A percentile compares a stretch with the other conserved stretches of the same genome.
Evolutionary conservation across 2,113 vertebrate species (phyloP).

Genomic region (Microtus ochrogaster): DNA sequence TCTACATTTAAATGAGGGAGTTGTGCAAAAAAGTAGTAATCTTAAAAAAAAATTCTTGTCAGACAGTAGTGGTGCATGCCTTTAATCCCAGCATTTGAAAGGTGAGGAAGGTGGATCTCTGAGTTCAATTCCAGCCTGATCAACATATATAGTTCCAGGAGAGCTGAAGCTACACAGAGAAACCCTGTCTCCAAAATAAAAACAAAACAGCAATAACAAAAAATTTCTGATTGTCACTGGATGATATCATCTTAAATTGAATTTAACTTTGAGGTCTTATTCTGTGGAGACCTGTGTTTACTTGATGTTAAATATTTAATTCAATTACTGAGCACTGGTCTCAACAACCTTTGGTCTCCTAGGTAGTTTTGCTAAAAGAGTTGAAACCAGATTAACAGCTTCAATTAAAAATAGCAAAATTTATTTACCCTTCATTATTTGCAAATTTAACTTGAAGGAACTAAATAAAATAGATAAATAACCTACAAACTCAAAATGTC

Average conservation of each 20-base stretch:
- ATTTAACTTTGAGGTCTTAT: slow-evolving; percentile 40
- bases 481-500: slow-evolving; percentile 6
- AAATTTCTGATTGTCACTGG: neutral
- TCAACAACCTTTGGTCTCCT: slow-evolving; percentile 20
- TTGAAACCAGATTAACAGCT: slow-evolving; percentile 41
- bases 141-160: neutral
- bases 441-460: slow-evolving; percentile 43
- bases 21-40: neutral
- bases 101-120: neutral
- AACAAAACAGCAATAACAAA: neutral
- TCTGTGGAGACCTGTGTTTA: neutral
- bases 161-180: neutral
- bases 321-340: slow-evolving; percentile 21
- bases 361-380: slow-evolving; percentile 42
- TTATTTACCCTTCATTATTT: slow-evolving; percentile 47
- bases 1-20: slow-evolving; percentile 54
- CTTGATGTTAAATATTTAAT: slow-evolving; percentile 11
- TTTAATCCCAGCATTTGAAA: neutral
- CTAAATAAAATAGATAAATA: slow-evolving; percentile 25
- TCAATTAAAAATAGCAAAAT: slow-evolving; percentile 36
- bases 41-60: neutral
- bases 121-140: neutral
- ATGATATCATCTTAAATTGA: slow-evolving; percentile 36
- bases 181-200: neutral
- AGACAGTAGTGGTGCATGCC: neutral